Percentiles rank a stretch among this genome's conserved stretches.
These are phyloP conservation scores for Progne subis DNA, from an alignment of 2,113 vertebrate species.

Conservation along the genomic window DNA sequence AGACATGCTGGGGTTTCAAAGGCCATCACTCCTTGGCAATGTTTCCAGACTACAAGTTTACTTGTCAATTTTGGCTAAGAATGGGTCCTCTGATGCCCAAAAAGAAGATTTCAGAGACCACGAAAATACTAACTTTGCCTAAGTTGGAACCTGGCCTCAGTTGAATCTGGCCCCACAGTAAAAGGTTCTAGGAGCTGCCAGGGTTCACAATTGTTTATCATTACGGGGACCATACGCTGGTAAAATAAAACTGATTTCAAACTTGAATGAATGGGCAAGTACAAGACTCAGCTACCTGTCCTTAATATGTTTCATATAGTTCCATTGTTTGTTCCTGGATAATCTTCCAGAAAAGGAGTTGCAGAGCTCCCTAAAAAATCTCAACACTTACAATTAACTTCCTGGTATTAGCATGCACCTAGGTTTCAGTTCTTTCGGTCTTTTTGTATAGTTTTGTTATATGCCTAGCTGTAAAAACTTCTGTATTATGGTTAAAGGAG, in stretches of 20 bases:
- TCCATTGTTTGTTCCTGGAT: background rate
- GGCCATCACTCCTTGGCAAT: background rate
- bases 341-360: background rate
- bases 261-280: background rate
- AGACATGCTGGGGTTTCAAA: background rate
- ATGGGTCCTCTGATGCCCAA: background rate
- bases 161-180: background rate
- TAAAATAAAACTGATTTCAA: conserved; percentile 17
- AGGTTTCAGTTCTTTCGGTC: background rate
- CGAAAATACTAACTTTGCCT: background rate
- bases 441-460: background rate
- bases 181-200: background rate
- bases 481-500: background rate
- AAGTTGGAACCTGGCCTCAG: background rate
- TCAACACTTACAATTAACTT: background rate
- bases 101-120: background rate
- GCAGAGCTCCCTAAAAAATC: background rate
- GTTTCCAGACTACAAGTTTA: background rate
- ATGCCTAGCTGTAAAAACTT: background rate
- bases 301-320: background rate
- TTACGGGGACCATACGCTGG: background rate
- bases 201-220: background rate
- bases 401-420: background rate
- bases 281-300: background rate
- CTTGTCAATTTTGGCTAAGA: background rate